phyloP scores from a whole-genome alignment of 2,113 vertebrate species.

The Macquaria ambigua region DNA sequence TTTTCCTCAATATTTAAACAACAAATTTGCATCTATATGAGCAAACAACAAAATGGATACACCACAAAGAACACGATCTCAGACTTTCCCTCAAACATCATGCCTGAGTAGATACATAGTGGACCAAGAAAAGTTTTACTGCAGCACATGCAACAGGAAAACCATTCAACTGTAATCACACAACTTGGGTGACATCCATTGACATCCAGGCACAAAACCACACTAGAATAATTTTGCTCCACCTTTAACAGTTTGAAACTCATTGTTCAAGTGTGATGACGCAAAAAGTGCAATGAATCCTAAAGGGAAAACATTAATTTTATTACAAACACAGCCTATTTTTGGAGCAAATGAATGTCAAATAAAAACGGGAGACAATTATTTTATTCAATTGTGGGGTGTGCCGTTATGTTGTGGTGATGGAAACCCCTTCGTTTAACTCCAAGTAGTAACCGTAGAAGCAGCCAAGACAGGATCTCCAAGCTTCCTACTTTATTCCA shows the following conservation, averaged over 20 bases:
- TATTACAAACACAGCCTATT: conserved; percentile 18
- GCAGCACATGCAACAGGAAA: conserved; percentile 4
- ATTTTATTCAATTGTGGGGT: conserved; percentile 62
- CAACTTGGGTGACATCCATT: conserved; percentile 14
- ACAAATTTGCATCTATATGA: neutral
- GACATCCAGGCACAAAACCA: conserved; percentile 27
- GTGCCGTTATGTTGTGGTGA: conserved; percentile 58
- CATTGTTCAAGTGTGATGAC: conserved; percentile 28
- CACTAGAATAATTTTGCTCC: conserved; percentile 1
- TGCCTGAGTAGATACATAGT: neutral
- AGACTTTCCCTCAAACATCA: neutral
- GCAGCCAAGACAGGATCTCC: conserved; percentile 67
- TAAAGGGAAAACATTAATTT: conserved; percentile 6
- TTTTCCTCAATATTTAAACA: conserved; percentile 3
- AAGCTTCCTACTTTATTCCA: conserved; percentile 61
- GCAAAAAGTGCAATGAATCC: conserved; percentile 11
- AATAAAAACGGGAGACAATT: conserved; percentile 38
- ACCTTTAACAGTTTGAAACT: conserved; percentile 15
- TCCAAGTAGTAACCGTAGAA: conserved; percentile 66
- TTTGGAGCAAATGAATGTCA: conserved; percentile 32
- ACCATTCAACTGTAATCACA: conserved; percentile 12
- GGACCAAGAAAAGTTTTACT: neutral
- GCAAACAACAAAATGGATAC: neutral
- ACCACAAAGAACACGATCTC: neutral
- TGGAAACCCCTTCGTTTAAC: conserved; percentile 68